Evolutionary conservation across 2,888 invertebrate species (phyloP), one percentile per base, ranked within the genome.

Genomic region (Rhamnusium bicolor): DNA sequence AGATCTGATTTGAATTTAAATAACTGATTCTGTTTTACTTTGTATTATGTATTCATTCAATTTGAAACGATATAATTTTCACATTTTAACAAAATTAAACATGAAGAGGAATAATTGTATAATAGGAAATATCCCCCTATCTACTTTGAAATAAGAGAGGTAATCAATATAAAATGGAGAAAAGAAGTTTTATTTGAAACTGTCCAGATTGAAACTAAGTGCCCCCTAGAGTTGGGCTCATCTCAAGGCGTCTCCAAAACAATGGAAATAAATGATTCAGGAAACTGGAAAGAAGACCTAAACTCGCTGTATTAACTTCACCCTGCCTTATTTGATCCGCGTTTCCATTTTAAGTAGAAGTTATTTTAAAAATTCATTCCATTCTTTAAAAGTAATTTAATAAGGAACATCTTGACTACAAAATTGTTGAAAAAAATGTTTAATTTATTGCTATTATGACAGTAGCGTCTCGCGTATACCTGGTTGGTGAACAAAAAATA

Each of bases 181-280:
- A 71, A 76, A 79, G 82, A 75, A 79, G 81, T 81, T 84, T 82
- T 80, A 82, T 83, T 83, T 78, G 82, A 79, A 82, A 79, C 79
- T 83, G 81, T 81, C 82, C 83, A 84, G 83, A 85, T 85, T 84
- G 84, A 85, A 85, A 85, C 83, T 84, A 84, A 85, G 83, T 84
- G 80, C 82, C 80, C 84, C 82, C 84, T 71, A 72, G 83, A 83
- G 83, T 79, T 79, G 75, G 79, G 71, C 80, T 81, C 81, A 82
- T 81, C 82, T 81, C 78, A 76, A 78, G 76, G 79, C 81, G 82
- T 80, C 82, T 80, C 78, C 78, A 73, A 79, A 80, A 84, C 83
- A 84, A 85, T 85, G 84, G 81, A 84, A 83, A 84, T 84, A 84
- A 85, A 85, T 84, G 84, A 84, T 83, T 83, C 84, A 80, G 75